Conservation (phyloP, 2,797 vertebrate species). For the Sarcoramphus papa region DNA sequence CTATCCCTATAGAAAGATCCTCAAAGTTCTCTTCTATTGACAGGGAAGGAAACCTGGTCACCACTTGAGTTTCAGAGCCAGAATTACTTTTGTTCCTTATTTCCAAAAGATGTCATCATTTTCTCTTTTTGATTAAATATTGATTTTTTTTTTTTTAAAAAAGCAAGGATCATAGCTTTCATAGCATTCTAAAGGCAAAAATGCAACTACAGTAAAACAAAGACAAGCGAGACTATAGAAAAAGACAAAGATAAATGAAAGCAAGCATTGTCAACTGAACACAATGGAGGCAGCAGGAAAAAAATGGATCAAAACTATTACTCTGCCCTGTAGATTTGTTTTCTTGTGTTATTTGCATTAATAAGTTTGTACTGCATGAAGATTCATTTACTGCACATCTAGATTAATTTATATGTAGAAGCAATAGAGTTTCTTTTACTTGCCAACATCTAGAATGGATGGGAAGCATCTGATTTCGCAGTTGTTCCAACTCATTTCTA, state of each 20-base stretch:
- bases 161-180: background rate
- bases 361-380: background rate
- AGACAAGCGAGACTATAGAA: background rate
- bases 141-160: background rate
- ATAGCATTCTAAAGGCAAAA: background rate
- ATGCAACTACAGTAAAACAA: background rate
- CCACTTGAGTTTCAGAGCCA: background rate
- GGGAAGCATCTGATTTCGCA: background rate
- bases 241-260: background rate
- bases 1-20: background rate
- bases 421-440: background rate
- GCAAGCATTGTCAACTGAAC: background rate
- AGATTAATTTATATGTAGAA: background rate
- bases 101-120: background rate
- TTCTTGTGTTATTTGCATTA: background rate
- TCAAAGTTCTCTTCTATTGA: background rate
- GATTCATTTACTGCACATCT: background rate
- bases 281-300: background rate
- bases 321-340: background rate
- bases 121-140: background rate
- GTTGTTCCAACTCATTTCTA: background rate
- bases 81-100: background rate
- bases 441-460: background rate
- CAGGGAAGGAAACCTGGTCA: background rate
- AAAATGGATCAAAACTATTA: background rate